Base-by-base conservation (phyloP, 2,888 invertebrate species). In the Andrena haemorrhoa region DNA sequence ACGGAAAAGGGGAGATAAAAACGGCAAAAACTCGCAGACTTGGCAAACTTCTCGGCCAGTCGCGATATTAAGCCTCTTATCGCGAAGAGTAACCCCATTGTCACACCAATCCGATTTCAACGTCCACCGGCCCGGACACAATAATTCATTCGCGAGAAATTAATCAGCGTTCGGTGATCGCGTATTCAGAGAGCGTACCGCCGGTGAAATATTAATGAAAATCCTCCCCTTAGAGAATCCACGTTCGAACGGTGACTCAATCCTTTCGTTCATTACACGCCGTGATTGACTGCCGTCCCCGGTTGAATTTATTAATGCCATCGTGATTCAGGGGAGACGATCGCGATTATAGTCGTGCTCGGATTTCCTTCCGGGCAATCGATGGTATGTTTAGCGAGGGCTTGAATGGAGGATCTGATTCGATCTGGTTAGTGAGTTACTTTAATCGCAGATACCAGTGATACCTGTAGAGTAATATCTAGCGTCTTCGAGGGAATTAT, bases 11-110 rank as follows among this genome's bases (percentile, higher is more conserved):
- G 8, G 64, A 79, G 73, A 79, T 73, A 65, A 51, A 74, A 49
- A 56, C 31, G 68, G 51, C 23, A 70, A 81, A 76, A 79, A 74
- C 69, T 68, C 53, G 69, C 65, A 65, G 69, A 65, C 74, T 74
- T 60, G 81, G 79, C 79, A 61, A 81, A 79, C 74, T 73, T 69
- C 79, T 74, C 79, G 64, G 12, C 64, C 41, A 26, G 68, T 51
- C 69, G 65, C 47, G 80, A 74, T 70, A 81, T 80, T 81, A 81
- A 81, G 79, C 81, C 65, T 73, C 81, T 81, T 81, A 81, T 79
- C 74, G 69, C 47, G 20, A 51, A 26, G 33, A 60, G 74, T 74
- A 74, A 70, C 69, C 51, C 81, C 68, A 70, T 70, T 74, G 79
- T 53, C 73, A 47, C 61, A 12, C 2, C 29, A 72, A 79, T 79